A percentile compares a stretch with the other conserved stretches of the same genome.
phyloP scores from a whole-genome alignment of 2,797 vertebrate genomes.

The Labroides dimidiatus region DNA sequence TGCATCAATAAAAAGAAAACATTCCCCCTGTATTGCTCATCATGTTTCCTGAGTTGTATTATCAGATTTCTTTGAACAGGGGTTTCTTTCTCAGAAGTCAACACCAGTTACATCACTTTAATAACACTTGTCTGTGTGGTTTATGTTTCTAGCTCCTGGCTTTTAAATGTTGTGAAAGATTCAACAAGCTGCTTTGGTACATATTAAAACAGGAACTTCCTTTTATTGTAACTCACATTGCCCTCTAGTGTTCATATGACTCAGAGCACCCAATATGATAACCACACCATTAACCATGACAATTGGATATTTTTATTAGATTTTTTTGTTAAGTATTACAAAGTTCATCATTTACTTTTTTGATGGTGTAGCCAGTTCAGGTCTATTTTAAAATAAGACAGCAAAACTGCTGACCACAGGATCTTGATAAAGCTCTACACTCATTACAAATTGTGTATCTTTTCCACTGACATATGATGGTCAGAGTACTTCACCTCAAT shows the following conservation, averaged over 20 bases:
- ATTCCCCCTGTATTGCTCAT: background rate
- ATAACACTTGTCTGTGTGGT: no score
- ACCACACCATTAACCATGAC: background rate
- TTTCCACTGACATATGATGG: no score
- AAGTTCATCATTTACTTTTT: background rate
- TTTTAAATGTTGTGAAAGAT: background rate
- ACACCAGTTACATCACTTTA: background rate
- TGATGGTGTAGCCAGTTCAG: no score
- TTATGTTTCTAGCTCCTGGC: background rate
- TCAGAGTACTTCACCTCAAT: no score
- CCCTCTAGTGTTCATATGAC: constrained; percentile 44
- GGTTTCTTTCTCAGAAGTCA: background rate
- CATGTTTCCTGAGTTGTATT: no score
- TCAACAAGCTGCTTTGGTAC: background rate
- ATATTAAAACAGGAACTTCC: background rate
- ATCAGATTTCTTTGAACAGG: background rate
- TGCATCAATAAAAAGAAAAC: background rate
- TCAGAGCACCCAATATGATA: background rate
- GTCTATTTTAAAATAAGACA: no score
- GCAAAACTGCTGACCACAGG: no score
- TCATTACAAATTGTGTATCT: no score
- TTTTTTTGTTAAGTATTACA: background rate
- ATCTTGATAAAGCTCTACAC: no score
- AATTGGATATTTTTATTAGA: background rate
- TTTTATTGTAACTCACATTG: background rate